Conservation (phyloP, 2,888 invertebrate genomes). For the Pogonocherus hispidulus region DNA sequence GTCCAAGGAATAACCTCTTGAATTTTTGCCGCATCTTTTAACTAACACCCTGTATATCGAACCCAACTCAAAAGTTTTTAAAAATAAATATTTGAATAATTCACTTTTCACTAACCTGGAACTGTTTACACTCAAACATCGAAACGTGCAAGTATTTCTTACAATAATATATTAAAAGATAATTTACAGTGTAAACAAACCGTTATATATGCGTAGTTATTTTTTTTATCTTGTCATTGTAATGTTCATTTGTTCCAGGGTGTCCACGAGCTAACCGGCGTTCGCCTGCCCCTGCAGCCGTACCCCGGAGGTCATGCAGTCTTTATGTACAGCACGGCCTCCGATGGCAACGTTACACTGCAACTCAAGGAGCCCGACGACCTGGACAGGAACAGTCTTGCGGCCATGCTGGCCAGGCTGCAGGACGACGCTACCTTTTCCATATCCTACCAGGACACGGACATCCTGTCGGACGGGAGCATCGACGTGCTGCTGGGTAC, state of each 20-base stretch:
- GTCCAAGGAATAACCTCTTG: no score
- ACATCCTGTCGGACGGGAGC: conserved; percentile 77
- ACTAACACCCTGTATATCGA: no score
- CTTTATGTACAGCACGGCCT: conserved; percentile 79
- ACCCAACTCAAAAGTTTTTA: no score
- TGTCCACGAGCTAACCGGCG: conserved; percentile 67
- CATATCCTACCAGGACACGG: conserved; percentile 82
- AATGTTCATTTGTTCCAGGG: conserved; percentile 64
- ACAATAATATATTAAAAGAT: no score
- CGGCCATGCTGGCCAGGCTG: conserved; percentile 69
- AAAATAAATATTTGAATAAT: no score
- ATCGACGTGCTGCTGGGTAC: conserved; percentile 73
- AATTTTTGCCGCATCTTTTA: no score
- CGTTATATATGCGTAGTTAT: no score
- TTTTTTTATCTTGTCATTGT: no score
- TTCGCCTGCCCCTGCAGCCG: conserved; percentile 71
- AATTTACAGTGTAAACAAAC: no score
- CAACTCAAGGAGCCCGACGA: conserved; percentile 75
- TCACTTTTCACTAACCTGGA: no score
- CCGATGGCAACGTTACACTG: conserved; percentile 76
- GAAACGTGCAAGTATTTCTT: no score
- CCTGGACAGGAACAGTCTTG: conserved; percentile 67
- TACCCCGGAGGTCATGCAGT: conserved; percentile 75
- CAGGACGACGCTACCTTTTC: conserved; percentile 78
- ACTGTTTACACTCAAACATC: no score